Evolutionary conservation across 1,140 invertebrate species (phyloP), one percentile per base, ranked within the genome.

Genomic region (Drosophila oshimai): DNA sequence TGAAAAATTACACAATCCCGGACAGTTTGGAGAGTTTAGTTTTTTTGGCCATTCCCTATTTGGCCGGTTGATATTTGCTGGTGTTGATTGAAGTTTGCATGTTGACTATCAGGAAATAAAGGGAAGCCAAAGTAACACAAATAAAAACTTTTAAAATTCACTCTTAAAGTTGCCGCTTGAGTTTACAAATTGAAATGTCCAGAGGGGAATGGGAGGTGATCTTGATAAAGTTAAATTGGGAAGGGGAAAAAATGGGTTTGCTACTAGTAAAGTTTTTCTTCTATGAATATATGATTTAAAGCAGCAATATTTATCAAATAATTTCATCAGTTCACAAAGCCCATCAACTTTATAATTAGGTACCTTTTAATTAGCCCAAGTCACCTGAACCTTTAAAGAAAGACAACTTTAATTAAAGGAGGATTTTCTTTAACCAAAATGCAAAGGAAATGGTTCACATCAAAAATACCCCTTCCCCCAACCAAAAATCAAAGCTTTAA

Each of bases 1-100:
- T 81, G 81, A 87, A 81, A 87, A 87, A 87, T 87, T 81, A 81
- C 81, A 88, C 81, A 87, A 87, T 87, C 81, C 81, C 73, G 81
- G 76, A 81, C 62, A 81, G 81, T 87, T 61, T 77, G 81, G 53
- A 68, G 72, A 71, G 76, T 60, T 53, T 47, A 61, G 60, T 80
- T 86, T 86, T 86, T 54, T 58, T 64, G 57, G 58, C 15, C 26
- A 46, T 57, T 65, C 28, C 12, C 29, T 29, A 15, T 34, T 41
- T 33, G 41, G n/a, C 7, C 47, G 26, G 45, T 39, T 45, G 60
- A 75, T 80, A 73, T 86, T 80, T 86, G 76, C 76, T 69, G 45
- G 72, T 87, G 81, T 80, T 75, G 81, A 86, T 87, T 87, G 81
- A 80, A 86, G 71, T 86, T 86, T 87, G 75, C 81, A 86, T 86